Conservation (phyloP, 1,140 invertebrate genomes). For the Scaptodrosophila lebanonensis region DNA sequence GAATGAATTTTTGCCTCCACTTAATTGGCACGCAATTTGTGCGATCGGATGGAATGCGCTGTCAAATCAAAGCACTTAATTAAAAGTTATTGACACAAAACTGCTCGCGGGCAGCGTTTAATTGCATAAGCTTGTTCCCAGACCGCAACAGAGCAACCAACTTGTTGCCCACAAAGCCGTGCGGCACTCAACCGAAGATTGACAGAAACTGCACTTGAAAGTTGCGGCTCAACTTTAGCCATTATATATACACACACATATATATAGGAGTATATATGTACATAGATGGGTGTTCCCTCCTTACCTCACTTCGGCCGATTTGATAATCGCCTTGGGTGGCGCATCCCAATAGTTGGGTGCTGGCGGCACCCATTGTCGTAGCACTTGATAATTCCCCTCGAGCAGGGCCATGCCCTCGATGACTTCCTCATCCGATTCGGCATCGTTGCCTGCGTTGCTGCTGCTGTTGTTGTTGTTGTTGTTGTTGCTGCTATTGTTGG, state of each 20-base stretch:
- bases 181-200: no score
- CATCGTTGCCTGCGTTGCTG: conserved; percentile 43
- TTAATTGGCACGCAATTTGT: conserved; percentile 72
- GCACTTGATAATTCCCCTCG: conserved; percentile 75
- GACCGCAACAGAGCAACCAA: no score
- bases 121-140: conserved; percentile 22
- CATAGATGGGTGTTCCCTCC: conserved; percentile 1
- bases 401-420: conserved; percentile 76
- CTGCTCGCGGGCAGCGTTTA: conserved; percentile 11
- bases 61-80: conserved; percentile 67
- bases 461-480: conserved; percentile 31
- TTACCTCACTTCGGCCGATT: conserved; percentile 76
- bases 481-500: conserved; percentile 26
- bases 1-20: conserved; percentile 9
- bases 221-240: no score
- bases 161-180: no score
- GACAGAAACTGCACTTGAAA: no score
- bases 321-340: conserved; percentile 74
- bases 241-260: no score
- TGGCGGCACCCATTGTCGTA: conserved; percentile 73
- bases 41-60: conserved; percentile 56
- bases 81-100: conserved; percentile 53
- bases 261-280: no score
- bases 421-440: conserved; percentile 73
- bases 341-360: conserved; percentile 76